Evolutionary conservation across 2,797 vertebrate species (phyloP).

Genomic region (Enteromius mattozi): DNA sequence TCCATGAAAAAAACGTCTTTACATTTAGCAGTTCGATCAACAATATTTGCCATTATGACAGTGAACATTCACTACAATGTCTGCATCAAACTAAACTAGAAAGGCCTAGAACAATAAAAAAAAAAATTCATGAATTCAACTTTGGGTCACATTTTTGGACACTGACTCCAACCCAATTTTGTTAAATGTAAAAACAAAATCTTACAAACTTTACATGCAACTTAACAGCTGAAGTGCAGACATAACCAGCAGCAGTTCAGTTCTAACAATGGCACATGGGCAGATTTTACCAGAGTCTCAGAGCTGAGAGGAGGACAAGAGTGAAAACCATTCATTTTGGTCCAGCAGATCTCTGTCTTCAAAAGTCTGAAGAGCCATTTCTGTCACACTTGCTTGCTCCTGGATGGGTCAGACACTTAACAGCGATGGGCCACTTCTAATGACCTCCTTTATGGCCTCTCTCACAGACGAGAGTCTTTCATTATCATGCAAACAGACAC

Average conservation of each 20-base stretch:
- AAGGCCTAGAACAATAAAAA: not conserved
- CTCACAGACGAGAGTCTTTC: slow-evolving; percentile 55
- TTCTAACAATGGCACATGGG: not conserved
- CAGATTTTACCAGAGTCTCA: slow-evolving; percentile 12
- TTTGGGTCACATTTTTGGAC: not conserved
- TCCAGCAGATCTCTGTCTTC: slow-evolving; percentile 27
- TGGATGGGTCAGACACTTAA: slow-evolving; percentile 46
- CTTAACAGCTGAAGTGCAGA: not conserved
- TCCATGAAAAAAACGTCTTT: not conserved
- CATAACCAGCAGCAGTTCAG: not conserved
- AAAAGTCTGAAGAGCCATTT: slow-evolving; percentile 37
- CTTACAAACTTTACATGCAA: slow-evolving; percentile 16
- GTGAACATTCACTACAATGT: not conserved
- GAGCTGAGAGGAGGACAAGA: slow-evolving; percentile 4
- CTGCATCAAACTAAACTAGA: not conserved
- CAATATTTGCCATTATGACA: not conserved
- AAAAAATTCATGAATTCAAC: not conserved
- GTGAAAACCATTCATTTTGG: slow-evolving; percentile 15
- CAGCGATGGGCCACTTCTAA: slow-evolving; percentile 12
- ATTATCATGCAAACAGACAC: slow-evolving; percentile 53
- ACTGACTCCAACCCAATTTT: not conserved
- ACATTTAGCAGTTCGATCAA: not conserved
- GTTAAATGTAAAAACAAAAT: not conserved
- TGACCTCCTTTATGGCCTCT: slow-evolving; percentile 36
- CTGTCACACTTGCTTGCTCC: slow-evolving; percentile 45